Evolutionary conservation across 2,888 invertebrate species (phyloP).

Genomic region (Vesta saturnalis): DNA sequence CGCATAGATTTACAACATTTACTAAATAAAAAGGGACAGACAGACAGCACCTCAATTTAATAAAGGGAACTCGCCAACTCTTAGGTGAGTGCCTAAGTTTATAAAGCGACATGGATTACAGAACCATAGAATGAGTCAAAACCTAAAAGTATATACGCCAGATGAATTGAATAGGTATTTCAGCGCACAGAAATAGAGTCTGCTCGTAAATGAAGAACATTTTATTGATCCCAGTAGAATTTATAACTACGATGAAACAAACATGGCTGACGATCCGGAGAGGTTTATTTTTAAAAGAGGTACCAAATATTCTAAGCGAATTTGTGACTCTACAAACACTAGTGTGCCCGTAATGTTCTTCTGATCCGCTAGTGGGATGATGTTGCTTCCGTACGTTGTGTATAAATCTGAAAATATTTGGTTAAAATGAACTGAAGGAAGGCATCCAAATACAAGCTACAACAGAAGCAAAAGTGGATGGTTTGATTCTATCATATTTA

Average conservation of each 20-base stretch:
- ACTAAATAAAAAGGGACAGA: slow-evolving; percentile 1
- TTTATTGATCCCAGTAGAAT: not conserved
- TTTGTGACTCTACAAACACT: not conserved
- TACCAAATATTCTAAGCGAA: not conserved
- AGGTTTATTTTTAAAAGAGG: slow-evolving; percentile 5
- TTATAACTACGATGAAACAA: slow-evolving; percentile 4
- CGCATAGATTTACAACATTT: not conserved
- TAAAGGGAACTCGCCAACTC: slow-evolving; percentile 21
- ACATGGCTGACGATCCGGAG: not conserved
- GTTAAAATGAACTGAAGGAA: not conserved
- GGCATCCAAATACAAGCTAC: not conserved
- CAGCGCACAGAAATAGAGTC: not conserved
- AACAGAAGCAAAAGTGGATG: not conserved
- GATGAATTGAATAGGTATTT: not conserved
- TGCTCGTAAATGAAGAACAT: not conserved
- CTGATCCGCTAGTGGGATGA: not conserved
- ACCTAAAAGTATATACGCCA: not conserved
- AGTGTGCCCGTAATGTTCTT: not conserved
- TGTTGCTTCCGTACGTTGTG: not conserved
- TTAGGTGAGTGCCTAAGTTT: not conserved
- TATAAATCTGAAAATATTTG: not conserved
- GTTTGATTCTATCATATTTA: too few relatives aligned
- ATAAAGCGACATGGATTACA: not conserved
- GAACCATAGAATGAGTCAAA: not conserved
- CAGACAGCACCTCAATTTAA: not conserved